Conservation (phyloP, 2,113 vertebrate species). For the Zootoca vivipara region DNA sequence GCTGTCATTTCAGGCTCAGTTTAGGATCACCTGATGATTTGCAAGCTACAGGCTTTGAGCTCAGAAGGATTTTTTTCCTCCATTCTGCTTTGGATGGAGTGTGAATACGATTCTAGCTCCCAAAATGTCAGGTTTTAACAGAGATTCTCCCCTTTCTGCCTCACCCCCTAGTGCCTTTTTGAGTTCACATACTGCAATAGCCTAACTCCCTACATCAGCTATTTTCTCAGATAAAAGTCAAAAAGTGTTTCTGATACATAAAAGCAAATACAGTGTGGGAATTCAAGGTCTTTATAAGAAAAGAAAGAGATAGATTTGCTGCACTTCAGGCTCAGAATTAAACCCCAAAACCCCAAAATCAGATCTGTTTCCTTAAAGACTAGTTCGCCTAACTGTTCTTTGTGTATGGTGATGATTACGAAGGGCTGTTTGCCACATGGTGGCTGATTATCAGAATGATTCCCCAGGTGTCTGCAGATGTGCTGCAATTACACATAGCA, state of each 20-base stretch:
- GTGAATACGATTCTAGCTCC: conserved; percentile 62
- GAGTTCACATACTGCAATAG: conserved; percentile 41
- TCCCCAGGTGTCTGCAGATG: background rate
- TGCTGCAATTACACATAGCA: background rate
- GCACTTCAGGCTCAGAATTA: background rate
- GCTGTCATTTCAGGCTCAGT: conserved; percentile 1
- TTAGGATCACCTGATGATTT: conserved; percentile 50
- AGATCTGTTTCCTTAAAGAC: background rate
- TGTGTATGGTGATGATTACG: background rate
- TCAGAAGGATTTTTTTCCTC: conserved; percentile 34
- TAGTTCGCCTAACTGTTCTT: background rate
- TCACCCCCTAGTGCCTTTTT: conserved; percentile 45
- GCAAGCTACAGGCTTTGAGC: conserved; percentile 15
- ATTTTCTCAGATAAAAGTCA: conserved; percentile 74
- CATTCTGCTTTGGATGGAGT: conserved; percentile 24
- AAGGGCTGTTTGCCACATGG: background rate
- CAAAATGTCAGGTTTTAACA: conserved; percentile 50
- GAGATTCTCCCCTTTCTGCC: conserved; percentile 11
- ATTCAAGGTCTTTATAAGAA: conserved; percentile 60
- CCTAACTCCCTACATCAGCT: conserved; percentile 56
- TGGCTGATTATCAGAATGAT: too few species aligned
- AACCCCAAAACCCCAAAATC: background rate
- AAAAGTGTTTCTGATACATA: conserved; percentile 63
- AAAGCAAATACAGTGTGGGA: conserved; percentile 57
- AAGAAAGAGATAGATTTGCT: background rate